Conservation (phyloP, 2,797 vertebrate genomes). For the Sylvilagus floridanus region DNA sequence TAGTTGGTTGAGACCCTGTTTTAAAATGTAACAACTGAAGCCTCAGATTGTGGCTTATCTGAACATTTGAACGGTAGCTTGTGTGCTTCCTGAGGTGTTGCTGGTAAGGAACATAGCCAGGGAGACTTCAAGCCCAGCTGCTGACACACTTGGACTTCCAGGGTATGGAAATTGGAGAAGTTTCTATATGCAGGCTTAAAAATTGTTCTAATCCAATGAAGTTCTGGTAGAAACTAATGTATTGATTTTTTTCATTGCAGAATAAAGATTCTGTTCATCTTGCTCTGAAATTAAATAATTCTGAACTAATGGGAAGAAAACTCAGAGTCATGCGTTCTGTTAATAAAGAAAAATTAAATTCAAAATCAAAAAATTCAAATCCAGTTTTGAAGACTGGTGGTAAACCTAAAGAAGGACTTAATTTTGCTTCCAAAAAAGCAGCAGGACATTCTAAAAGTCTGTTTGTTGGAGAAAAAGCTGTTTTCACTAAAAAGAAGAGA, state of each 20-base stretch:
- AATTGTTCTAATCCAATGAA: not conserved
- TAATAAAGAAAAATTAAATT: constrained; percentile 81
- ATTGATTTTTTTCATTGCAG: constrained; percentile 76
- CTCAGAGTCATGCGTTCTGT: constrained; percentile 86
- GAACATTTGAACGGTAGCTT: not conserved
- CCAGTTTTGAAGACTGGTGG: constrained; percentile 51
- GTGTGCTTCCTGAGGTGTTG: not conserved
- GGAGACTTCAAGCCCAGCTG: not conserved
- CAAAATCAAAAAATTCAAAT: constrained; percentile 65
- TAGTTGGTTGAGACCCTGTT: not conserved
- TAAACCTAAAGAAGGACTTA: constrained; percentile 73
- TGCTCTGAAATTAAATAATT: constrained; percentile 88
- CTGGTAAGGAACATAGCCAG: not conserved
- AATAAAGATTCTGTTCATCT: constrained; percentile 89
- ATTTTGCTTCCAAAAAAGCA: constrained; percentile 51
- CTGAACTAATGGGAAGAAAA: constrained; percentile 88
- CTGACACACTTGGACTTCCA: not conserved
- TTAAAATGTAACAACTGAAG: not conserved
- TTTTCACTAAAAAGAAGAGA: constrained; percentile 78
- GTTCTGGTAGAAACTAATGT: not conserved
- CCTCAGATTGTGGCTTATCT: not conserved
- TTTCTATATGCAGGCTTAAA: not conserved
- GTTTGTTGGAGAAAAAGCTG: constrained; percentile 87
- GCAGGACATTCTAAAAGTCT: constrained; percentile 43
- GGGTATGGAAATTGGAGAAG: not conserved